Conservation (phyloP, 2,888 invertebrate genomes). For the Ptilodon capucinus region DNA sequence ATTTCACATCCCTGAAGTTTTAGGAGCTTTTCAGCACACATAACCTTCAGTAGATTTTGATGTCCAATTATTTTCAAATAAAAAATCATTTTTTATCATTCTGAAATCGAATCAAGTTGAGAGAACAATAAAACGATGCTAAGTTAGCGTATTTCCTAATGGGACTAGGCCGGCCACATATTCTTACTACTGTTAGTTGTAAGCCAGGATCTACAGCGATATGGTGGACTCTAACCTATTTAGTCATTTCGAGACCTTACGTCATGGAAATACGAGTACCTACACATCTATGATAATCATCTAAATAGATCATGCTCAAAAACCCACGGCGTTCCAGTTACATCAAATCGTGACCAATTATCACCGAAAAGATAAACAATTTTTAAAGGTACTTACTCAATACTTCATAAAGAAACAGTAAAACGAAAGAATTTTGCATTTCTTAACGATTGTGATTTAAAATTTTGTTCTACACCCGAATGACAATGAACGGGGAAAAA, state of each 20-base stretch:
- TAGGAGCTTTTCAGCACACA: no score
- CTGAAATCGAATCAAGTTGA: no score
- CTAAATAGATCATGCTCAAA: background rate
- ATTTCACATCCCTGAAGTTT: no score
- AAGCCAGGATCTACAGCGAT: no score
- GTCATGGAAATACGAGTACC: background rate
- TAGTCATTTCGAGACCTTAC: background rate
- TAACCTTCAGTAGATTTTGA: no score
- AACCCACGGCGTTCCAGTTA: background rate
- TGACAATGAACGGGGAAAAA: conserved; percentile 42
- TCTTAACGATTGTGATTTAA: conserved; percentile 29
- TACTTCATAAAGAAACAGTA: background rate
- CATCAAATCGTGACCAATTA: background rate
- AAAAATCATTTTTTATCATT: no score
- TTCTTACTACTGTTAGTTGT: no score
- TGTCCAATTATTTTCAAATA: no score
- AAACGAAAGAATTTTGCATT: background rate
- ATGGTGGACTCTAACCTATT: background rate
- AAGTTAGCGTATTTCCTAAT: no score
- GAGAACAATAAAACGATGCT: no score
- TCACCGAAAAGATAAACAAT: background rate
- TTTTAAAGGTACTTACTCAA: background rate
- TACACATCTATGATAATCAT: background rate
- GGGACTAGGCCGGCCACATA: no score
- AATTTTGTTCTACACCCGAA: conserved; percentile 32